phyloP scores from a whole-genome alignment of 2,888 invertebrate genomes.

The Tolmerus cingulatus region DNA sequence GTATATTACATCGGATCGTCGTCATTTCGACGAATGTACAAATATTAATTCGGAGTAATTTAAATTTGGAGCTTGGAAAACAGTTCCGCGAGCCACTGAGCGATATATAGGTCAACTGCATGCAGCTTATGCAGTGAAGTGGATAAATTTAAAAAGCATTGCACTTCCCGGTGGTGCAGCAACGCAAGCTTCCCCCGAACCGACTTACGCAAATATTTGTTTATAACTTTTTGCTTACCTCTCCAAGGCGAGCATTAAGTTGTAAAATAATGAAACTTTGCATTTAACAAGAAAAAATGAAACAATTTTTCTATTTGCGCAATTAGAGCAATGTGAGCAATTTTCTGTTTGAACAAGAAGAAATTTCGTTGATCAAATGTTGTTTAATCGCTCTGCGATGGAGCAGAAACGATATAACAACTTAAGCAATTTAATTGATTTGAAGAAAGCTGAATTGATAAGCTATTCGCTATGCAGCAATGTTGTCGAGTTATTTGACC shows the following conservation, averaged over 20 bases:
- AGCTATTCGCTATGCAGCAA: neutral
- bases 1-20: neutral
- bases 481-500: neutral
- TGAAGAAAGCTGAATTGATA: neutral
- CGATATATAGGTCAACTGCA: neutral
- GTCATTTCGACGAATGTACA: neutral
- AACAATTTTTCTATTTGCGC: neutral
- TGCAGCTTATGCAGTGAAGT: neutral
- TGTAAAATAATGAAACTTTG: neutral
- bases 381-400: neutral
- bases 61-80: neutral
- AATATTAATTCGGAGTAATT: neutral
- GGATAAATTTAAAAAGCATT: neutral
- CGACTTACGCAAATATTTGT: neutral
- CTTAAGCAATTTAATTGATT: neutral
- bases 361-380: neutral
- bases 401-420: neutral
- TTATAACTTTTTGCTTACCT: neutral
- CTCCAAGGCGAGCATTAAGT: neutral
- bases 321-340: neutral
- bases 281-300: neutral
- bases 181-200: neutral
- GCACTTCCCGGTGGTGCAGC: neutral
- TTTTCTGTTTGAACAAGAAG: neutral
- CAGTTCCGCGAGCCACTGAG: neutral